Evolutionary conservation across 1,140 invertebrate genomes (phyloP).

Genomic region (Ooceraea biroi): DNA sequence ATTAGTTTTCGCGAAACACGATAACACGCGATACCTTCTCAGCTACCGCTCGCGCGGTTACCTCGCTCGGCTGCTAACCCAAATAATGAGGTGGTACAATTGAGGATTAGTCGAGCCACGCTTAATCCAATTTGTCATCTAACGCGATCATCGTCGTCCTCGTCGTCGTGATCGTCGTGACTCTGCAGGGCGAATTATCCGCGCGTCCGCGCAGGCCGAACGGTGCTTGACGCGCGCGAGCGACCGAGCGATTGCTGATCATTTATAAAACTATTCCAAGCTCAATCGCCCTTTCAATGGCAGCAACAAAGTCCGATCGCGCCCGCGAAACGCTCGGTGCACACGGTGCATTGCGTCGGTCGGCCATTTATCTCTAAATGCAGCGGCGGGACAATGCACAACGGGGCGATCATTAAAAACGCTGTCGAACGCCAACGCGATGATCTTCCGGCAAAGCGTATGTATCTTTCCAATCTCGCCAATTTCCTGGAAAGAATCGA

Average conservation of each 20-base stretch:
- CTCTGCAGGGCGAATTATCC: neutral
- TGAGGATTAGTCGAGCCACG: conserved; percentile 50
- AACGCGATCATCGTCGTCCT: conserved; percentile 11
- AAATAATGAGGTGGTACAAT: conserved; percentile 56
- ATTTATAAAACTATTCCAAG: conserved; percentile 23
- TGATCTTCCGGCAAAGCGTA: conserved; percentile 30
- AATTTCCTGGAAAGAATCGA: conserved; percentile 73
- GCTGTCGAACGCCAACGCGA: conserved; percentile 31
- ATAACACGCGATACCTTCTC: conserved; percentile 56
- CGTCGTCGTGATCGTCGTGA: neutral
- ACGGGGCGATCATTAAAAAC: conserved; percentile 39
- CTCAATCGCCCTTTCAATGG: conserved; percentile 15
- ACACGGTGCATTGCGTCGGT: neutral
- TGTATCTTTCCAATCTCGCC: conserved; percentile 47
- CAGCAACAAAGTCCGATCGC: neutral
- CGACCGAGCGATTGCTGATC: neutral
- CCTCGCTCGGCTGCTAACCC: conserved; percentile 43
- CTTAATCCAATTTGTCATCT: conserved; percentile 45
- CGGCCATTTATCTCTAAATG: conserved; percentile 48
- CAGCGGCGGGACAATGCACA: conserved; percentile 13
- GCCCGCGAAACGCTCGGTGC: neutral
- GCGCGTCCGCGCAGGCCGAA: too few relatives aligned
- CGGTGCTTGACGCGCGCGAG: too few relatives aligned
- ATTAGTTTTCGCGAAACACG: conserved; percentile 61
- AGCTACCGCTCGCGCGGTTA: conserved; percentile 24